Evolutionary conservation across 2,888 invertebrate species (phyloP), one percentile per base, ranked within the genome.

Genomic region (Yponomeuta sedellus): DNA sequence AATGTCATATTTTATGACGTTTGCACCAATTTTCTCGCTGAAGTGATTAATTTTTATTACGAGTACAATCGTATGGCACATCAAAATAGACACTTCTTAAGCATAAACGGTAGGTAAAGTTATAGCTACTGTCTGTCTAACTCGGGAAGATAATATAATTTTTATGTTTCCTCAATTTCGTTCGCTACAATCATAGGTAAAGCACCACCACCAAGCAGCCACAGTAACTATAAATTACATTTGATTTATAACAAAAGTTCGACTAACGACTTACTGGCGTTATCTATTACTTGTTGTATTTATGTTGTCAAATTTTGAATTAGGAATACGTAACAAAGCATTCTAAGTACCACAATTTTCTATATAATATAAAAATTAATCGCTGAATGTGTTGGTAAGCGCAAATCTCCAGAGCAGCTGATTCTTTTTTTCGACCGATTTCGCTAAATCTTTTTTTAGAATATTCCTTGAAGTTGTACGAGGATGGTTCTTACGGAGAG

Each of bases 131-230:
- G 78, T 85, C 88, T 34, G 34, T 34, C 34, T 3, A 34, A 34
- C 34, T 87, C 85, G 86, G 88, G 85, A 85, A 80, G 81, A 82
- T 80, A 82, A 81, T 86, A 87, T 84, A 85, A 79, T 77, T 88
- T 86, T 89, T 85, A 88, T 85, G 84, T 80, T 85, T 86, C 82
- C 86, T 85, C 76, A 70, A 76, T 77, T 79, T 73, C 75, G 76
- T 75, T 72, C 76, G 76, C 76, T 76, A 78, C 79, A 52, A 34
- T 34, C 16, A 52, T 16, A 52, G 78, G 78, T 77, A 79, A 8
- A 34, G 34, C 73, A 73, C 78, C 81, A 85, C 68, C 81, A n/a
- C n/a, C 88, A 86, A 88, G 83, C 74, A 79, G 74, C 70, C 74
- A 80, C 81, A 75, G 78, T 82, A 76, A 83, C 75, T 73, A 83